Evolutionary conservation across 1,140 invertebrate genomes (phyloP).

Genomic region (Atta cephalotes): DNA sequence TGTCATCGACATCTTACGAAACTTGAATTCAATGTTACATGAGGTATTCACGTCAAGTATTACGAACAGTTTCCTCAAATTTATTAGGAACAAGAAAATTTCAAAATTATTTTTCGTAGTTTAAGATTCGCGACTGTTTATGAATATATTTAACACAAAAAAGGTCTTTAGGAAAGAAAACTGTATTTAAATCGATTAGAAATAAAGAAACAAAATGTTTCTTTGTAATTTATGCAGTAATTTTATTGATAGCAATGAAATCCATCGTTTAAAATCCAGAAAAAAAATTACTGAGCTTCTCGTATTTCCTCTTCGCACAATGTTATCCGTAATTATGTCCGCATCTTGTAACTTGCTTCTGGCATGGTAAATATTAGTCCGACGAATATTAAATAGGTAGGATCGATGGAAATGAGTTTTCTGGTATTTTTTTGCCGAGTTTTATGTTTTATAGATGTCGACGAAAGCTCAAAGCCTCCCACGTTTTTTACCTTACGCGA

Average conservation of each 20-base stretch:
- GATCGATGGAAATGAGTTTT: slow-evolving; percentile 59
- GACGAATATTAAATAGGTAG: slow-evolving; percentile 53
- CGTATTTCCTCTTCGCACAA: slow-evolving; percentile 8
- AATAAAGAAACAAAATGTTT: slow-evolving; percentile 4
- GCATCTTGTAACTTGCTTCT: slow-evolving; percentile 23
- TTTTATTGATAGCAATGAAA: slow-evolving; percentile 20
- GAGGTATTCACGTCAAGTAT: neutral
- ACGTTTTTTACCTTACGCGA: slow-evolving; percentile 21
- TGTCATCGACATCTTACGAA: neutral
- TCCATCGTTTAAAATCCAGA: neutral
- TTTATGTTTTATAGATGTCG: slow-evolving; percentile 56
- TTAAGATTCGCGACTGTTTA: neutral
- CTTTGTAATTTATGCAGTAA: neutral
- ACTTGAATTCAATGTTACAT: neutral
- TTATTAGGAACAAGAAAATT: neutral
- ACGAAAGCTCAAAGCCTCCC: slow-evolving; percentile 33
- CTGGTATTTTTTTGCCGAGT: slow-evolving; percentile 30
- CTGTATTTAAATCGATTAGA: neutral
- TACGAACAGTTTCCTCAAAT: neutral
- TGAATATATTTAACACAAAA: neutral
- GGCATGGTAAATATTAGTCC: slow-evolving; percentile 48
- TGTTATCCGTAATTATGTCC: slow-evolving; percentile 44
- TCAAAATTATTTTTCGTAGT: neutral
- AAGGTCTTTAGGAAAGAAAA: neutral
- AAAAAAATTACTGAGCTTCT: neutral